Evolutionary conservation across 2,797 vertebrate species (phyloP), one percentile per base, ranked within the genome.

Genomic region (Sebastiscus albofasciatus): DNA sequence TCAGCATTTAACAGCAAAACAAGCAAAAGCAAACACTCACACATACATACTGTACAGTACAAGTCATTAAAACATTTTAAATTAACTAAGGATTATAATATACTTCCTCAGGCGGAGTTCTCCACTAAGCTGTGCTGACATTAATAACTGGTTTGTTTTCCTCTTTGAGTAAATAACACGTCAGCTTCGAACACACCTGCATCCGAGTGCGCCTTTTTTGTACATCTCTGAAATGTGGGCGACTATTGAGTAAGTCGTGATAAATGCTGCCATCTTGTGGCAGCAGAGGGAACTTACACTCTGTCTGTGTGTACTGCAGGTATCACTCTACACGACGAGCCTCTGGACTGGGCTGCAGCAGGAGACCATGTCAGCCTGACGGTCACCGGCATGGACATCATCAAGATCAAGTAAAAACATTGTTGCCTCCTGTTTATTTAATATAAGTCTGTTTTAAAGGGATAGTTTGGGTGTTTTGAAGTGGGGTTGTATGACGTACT

Each of bases 321-420:
- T 92, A 99, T 99, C 86, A 96, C 97, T 72, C 95, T 99, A 31
- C 99, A 99, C 0, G 97, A 99, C 66, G 97, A 99, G 89, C 93
- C 97, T 81, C 94, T 98, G 59, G 98, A 99, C 90, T 99, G 99
- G 99, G 98, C 98, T 20, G 98, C 97, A 62, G 99, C 99, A 10
- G 99, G 99, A 83, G 98, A 99, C 94, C 98, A 99, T 4, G 95
- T 99, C 93, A 99, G 96, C 95, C 97, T 99, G 87, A 99, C 97
- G 1, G 96, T 99, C 93, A 99, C 98, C 59, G 99, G 99, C 89
- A 98, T 99, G 96, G 99, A 99, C 96, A 99, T 99, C 95, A 99
- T 99, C 94, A 99, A 99, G 96, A 99, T 99, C 93, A 99, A 99
- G 99, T 99, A 94, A 97, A 71, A 1, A 10, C 13, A 10, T 46